phyloP scores from a whole-genome alignment of 2,888 invertebrate species.

The Girardia tigrina region DNA sequence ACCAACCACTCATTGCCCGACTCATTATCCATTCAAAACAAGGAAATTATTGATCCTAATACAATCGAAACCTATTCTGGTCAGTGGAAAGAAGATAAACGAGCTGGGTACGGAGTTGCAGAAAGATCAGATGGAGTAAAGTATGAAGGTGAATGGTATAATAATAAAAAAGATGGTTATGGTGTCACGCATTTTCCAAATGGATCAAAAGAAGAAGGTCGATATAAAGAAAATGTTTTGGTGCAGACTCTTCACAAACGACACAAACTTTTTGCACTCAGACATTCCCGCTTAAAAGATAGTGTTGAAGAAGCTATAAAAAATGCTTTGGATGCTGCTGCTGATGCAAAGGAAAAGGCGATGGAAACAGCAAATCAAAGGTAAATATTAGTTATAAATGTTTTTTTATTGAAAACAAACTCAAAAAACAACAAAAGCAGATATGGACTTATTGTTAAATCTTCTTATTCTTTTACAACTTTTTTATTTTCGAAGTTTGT shows the following conservation, averaged over 20 bases:
- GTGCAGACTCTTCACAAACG: slow-evolving; percentile 82
- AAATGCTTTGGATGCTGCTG: slow-evolving; percentile 83
- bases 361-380: slow-evolving; percentile 46
- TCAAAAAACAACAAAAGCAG: too few species aligned
- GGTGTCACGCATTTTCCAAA: slow-evolving; percentile 93
- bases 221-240: slow-evolving; percentile 97
- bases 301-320: slow-evolving; percentile 86
- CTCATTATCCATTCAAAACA: slow-evolving; percentile 39
- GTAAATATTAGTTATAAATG: too few species aligned
- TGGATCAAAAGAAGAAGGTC: slow-evolving; percentile 87
- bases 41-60: slow-evolving; percentile 70
- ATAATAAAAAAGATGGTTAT: slow-evolving; percentile 96
- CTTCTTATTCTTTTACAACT: too few species aligned
- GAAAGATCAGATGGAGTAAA: slow-evolving; percentile 90
- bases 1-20: slow-evolving; percentile 21
- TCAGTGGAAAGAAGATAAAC: slow-evolving; percentile 98
- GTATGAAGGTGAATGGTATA: slow-evolving; percentile 98
- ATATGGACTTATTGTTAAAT: too few species aligned
- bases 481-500: too few species aligned
- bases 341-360: slow-evolving; percentile 90
- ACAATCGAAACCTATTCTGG: slow-evolving; percentile 96
- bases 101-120: slow-evolving; percentile 90
- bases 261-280: slow-evolving; percentile 82
- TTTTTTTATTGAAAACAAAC: too few species aligned
- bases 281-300: slow-evolving; percentile 90